These are phyloP conservation scores for Psephotus haematonotus DNA, from an alignment of 2,113 vertebrate species.

Conservation along the genomic window DNA sequence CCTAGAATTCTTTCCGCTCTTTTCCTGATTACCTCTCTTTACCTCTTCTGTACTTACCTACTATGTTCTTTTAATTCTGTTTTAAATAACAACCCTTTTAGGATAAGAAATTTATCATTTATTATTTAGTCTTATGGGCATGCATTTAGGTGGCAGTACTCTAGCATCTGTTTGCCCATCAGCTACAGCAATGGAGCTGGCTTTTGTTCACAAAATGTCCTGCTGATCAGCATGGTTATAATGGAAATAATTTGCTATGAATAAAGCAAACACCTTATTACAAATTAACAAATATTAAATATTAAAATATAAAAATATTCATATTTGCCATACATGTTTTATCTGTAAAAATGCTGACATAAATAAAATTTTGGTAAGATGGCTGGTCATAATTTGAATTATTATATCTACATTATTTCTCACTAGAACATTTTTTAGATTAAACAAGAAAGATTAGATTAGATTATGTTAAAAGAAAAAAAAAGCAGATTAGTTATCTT, in stretches of 20 bases:
- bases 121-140: background rate
- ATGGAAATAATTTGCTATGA: background rate
- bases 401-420: background rate
- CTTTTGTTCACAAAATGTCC: background rate
- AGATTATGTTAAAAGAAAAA: background rate
- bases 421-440: background rate
- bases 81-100: background rate
- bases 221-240: background rate
- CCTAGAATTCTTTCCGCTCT: background rate
- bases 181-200: background rate
- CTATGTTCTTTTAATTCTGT: background rate
- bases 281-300: background rate
- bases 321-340: background rate
- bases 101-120: background rate
- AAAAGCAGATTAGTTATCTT: slow-evolving; percentile 34
- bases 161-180: background rate
- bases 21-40: background rate
- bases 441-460: background rate
- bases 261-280: background rate
- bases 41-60: background rate
- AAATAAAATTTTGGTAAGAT: background rate
- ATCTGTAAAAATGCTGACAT: background rate
- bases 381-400: background rate
- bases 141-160: background rate
- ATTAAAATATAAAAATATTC: background rate